Percentiles rank a stretch among this genome's conserved stretches.
Conservation (phyloP, 2,113 vertebrate species). For the Ciconia stormi region DNA sequence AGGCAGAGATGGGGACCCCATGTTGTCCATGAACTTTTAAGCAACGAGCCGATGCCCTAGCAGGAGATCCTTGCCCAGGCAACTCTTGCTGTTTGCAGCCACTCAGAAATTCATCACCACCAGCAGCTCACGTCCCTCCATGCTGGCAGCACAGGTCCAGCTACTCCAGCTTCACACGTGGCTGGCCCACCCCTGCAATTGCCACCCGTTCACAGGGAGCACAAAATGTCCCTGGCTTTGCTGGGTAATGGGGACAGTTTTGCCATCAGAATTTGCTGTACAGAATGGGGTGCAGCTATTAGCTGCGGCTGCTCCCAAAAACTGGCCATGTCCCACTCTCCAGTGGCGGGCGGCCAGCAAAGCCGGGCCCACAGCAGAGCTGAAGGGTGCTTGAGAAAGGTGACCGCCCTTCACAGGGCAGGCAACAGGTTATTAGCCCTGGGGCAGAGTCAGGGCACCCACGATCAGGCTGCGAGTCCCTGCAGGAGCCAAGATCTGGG, state of each 20-base stretch:
- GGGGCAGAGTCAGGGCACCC: neutral
- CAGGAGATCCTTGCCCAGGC: neutral
- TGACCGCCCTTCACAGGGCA: accelerated
- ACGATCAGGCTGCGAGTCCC: neutral
- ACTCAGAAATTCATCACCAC: neutral
- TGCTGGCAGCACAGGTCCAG: neutral
- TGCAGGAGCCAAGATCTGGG: neutral
- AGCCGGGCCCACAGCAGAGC: neutral
- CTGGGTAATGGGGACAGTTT: neutral
- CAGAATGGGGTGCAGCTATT: neutral
- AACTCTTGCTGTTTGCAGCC: neutral
- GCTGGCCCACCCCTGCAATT: neutral
- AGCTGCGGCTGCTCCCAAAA: neutral
- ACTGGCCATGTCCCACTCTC: accelerated
- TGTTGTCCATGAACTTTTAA: neutral
- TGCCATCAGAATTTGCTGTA: neutral
- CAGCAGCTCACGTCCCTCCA: accelerated
- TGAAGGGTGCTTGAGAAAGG: neutral
- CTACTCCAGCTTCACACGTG: neutral
- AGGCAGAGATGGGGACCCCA: neutral
- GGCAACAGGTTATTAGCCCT: accelerated
- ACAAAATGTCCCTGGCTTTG: neutral
- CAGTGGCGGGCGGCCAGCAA: accelerated
- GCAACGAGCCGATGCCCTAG: neutral
- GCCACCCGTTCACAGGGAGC: neutral